Evolutionary conservation across 1,140 invertebrate genomes (phyloP).

Genomic region (Lasioglossum baleicum): DNA sequence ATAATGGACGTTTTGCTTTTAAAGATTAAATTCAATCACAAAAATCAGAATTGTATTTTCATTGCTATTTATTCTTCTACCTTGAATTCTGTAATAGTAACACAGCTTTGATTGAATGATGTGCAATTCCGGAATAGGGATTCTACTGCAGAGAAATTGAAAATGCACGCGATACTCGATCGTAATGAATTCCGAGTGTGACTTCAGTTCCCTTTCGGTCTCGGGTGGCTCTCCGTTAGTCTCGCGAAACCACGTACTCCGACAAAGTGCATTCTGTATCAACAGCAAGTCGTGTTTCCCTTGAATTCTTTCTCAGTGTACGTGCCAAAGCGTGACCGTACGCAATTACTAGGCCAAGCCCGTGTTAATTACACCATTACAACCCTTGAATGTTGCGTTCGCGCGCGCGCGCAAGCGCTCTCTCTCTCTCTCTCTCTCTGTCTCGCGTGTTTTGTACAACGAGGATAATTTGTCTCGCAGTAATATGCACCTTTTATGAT

Average conservation of each 20-base stretch:
- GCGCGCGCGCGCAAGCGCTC: no score
- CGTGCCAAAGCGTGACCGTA: neutral
- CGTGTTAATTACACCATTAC: slow-evolving; percentile 28
- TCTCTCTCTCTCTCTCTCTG: neutral
- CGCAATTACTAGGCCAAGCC: neutral
- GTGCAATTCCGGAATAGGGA: no score
- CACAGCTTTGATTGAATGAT: no score
- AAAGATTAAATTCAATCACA: no score
- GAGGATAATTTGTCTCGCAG: neutral
- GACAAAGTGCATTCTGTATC: neutral
- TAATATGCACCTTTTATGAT: slow-evolving; percentile 11
- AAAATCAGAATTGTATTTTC: no score
- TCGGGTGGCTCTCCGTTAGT: neutral
- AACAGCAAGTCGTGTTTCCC: neutral
- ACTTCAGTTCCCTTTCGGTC: neutral
- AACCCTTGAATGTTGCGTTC: neutral
- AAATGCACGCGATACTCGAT: no score
- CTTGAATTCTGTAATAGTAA: no score
- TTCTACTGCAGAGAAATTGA: no score
- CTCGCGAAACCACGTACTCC: neutral
- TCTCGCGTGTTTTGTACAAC: neutral
- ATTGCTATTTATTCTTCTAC: no score
- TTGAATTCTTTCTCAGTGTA: neutral
- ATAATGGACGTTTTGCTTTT: no score
- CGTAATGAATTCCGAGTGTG: neutral